A percentile compares a stretch with the other conserved stretches of the same genome.
Evolutionary conservation across 1,140 invertebrate species (phyloP).

Genomic region (Phymastichus coffea): DNA sequence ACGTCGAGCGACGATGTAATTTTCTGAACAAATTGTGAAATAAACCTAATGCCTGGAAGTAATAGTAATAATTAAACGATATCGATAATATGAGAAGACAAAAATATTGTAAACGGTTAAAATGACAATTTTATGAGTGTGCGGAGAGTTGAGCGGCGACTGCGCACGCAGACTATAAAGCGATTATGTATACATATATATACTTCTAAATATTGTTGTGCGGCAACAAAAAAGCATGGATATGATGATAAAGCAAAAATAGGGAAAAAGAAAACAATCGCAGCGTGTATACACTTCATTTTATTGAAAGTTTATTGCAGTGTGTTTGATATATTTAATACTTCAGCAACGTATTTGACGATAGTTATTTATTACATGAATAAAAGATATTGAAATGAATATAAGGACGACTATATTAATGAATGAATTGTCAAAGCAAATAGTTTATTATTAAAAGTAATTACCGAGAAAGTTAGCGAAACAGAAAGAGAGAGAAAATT

Average conservation of each 20-base stretch:
- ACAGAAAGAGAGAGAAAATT: too few relatives aligned
- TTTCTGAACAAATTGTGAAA: too few relatives aligned
- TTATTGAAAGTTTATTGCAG: conserved; percentile 44
- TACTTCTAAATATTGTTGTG: too few relatives aligned
- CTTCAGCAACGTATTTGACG: conserved; percentile 26
- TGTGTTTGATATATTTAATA: conserved; percentile 47
- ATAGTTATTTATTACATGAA: conserved; percentile 25
- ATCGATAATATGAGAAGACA: too few relatives aligned
- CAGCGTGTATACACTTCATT: conserved; percentile 41
- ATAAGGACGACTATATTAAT: conserved; percentile 38
- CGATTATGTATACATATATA: too few relatives aligned
- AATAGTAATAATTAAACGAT: conserved; percentile 12
- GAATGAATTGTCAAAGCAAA: conserved; percentile 23
- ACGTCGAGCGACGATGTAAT: too few relatives aligned
- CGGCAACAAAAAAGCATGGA: too few relatives aligned
- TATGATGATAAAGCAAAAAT: conserved; percentile 17
- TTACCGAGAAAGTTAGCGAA: conserved; percentile 11
- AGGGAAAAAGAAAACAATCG: conserved; percentile 30
- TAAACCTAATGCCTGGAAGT: conserved; percentile 24
- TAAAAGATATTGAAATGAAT: conserved; percentile 25
- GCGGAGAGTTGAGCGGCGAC: conserved; percentile 3
- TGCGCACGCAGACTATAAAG: background rate
- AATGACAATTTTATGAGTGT: conserved; percentile 24
- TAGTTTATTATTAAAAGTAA: conserved; percentile 28
- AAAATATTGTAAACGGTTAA: conserved; percentile 16